Base-by-base conservation (phyloP, 2,797 vertebrate species). In the Spatula clypeata region DNA sequence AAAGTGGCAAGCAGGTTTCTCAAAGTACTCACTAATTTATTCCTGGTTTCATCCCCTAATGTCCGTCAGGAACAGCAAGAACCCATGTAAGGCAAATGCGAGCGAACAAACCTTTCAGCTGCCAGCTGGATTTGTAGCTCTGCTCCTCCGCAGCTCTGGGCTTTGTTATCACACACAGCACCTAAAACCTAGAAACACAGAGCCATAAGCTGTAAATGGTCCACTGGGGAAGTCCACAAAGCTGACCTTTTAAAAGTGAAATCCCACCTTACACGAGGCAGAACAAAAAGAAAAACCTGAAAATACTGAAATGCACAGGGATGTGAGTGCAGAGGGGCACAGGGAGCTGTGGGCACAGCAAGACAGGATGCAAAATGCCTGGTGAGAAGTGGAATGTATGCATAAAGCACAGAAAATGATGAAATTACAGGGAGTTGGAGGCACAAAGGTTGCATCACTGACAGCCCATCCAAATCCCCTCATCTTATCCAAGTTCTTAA, bases 401-500 rank as follows among this genome's bases (percentile, higher is more conserved):
- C 60, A 93, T 51, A 90, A 82, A 87, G 55, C 14, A 32, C 20
- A 7, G 71, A 92, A 95, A 94, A 94, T 54, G 0, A 85, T 90
- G 84, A 73, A 88, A 94, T 95, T 93, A 57, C 23, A 32, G 51
- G n/a, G 62, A 91, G 26, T 88, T 84, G 47, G 2, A 88, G 16
- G 44, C 1, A 0, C 76, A 76, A 67, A 71, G n/a, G 36, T 92
- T 96, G 80, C 71, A 1, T 93, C 90, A 93, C 77, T 73, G 53
- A 27, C 83, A 95, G 80, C 64, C 76, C 80, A 86, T 96, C 70
- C 64, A 84, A 95, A 92, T 79, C 49, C 55, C 53, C 64, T 34
- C 55, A 93, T 94, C 23, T 90, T 86, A 94, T 74, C 86, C 90
- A 79, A 85, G 77, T 74, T 86, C 82, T 86, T 66, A 80, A 90